phyloP scores from a whole-genome alignment of 2,888 invertebrate genomes.

The Stenchaetothrips biformis region DNA sequence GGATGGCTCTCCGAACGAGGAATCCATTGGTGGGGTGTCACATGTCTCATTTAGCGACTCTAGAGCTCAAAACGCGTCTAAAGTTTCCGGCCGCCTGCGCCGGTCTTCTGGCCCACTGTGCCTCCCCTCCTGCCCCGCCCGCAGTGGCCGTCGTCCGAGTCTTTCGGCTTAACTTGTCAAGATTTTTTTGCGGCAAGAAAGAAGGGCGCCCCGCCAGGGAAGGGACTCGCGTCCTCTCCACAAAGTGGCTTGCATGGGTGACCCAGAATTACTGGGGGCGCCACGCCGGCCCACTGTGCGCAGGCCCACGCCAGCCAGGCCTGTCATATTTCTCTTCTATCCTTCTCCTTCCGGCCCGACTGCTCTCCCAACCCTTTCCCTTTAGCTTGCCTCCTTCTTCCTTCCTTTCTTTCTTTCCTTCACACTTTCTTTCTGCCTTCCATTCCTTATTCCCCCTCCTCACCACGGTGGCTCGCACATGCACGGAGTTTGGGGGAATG shows the following conservation, averaged over 20 bases:
- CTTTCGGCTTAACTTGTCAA: conserved; percentile 12
- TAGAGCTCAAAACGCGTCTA: too few relatives aligned
- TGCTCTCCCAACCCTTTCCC: not conserved
- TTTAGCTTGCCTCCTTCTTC: not conserved
- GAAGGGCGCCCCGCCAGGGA: not conserved
- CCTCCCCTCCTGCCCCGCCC: too few relatives aligned
- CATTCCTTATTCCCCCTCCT: not conserved
- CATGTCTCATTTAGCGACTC: too few relatives aligned
- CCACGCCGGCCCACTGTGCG: not conserved
- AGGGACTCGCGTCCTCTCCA: not conserved
- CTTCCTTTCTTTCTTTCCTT: not conserved
- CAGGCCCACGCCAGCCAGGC: not conserved
- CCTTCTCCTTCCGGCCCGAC: not conserved
- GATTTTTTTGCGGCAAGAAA: not conserved
- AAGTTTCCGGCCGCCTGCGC: too few relatives aligned
- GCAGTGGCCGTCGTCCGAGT: too few relatives aligned
- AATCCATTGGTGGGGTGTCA: too few relatives aligned
- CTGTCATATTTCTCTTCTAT: conserved; percentile 22
- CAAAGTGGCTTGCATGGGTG: conserved; percentile 24
- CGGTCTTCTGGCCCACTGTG: too few relatives aligned
- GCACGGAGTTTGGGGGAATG: not conserved
- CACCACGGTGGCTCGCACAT: not conserved
- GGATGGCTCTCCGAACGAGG: too few relatives aligned
- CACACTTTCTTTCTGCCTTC: not conserved
- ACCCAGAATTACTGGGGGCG: conserved; percentile 9